Evolutionary conservation across 2,113 vertebrate species (phyloP).

Genomic region (Tachuris rubrigastra): DNA sequence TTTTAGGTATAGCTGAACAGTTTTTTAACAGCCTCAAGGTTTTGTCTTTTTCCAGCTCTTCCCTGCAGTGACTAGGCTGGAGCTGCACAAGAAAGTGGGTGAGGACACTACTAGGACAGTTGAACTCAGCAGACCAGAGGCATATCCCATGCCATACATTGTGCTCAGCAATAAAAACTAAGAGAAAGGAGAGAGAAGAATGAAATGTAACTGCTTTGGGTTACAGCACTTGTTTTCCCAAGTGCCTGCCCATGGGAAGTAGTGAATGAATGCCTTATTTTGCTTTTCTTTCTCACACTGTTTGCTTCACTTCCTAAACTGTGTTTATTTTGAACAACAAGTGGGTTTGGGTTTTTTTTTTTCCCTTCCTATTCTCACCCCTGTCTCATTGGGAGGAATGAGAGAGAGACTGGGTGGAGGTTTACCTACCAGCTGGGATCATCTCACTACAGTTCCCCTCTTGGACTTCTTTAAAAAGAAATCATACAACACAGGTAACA

Average conservation of each 20-base stretch:
- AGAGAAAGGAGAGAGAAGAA: not conserved
- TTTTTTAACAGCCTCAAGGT: not conserved
- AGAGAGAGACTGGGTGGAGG: fast-evolving
- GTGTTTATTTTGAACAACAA: not conserved
- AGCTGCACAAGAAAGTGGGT: not conserved
- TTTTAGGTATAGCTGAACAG: not conserved
- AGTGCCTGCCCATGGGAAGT: not conserved
- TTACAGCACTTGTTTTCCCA: not conserved
- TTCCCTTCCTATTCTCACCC: fast-evolving
- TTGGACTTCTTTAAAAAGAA: not conserved
- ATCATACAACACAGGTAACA: not conserved
- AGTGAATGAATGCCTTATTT: not conserved
- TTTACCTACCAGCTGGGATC: not conserved
- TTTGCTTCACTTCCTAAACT: not conserved
- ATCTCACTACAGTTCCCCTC: not conserved
- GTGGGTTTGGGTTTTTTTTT: not conserved
- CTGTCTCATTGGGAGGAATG: fast-evolving
- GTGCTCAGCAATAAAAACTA: not conserved
- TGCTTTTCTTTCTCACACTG: not conserved
- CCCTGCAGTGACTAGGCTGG: not conserved
- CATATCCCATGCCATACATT: fast-evolving
- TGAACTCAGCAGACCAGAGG: not conserved
- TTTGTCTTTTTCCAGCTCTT: not conserved
- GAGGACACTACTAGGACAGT: not conserved
- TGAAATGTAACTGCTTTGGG: not conserved